A percentile compares a stretch with the other conserved stretches of the same genome.
Evolutionary conservation across 2,888 invertebrate species (phyloP).

Genomic region (Alloplasta piceator): DNA sequence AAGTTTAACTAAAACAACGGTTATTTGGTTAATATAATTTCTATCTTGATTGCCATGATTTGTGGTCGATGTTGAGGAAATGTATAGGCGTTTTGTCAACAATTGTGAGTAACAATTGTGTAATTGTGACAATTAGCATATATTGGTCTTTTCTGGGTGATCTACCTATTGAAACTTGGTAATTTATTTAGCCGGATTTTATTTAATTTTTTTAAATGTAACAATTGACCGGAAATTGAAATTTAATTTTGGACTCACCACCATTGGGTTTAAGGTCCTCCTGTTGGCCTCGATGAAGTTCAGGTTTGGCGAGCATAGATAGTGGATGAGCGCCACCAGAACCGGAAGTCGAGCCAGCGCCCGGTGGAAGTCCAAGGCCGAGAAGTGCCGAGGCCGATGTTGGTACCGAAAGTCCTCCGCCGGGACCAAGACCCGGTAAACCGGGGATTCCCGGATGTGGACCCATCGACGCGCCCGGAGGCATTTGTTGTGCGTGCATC

Average conservation of each 20-base stretch:
- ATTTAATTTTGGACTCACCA: slow-evolving; percentile 85
- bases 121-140: no score
- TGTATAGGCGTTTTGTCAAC: no score
- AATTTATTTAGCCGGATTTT: not conserved
- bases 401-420: slow-evolving; percentile 83
- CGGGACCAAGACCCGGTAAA: slow-evolving; percentile 84
- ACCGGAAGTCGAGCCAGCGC: slow-evolving; percentile 85
- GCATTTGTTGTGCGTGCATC: slow-evolving; percentile 94
- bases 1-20: no score
- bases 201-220: not conserved
- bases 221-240: not conserved
- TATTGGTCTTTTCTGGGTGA: no score
- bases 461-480: slow-evolving; percentile 89
- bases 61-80: no score
- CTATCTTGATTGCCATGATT: no score
- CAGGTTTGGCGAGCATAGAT: slow-evolving; percentile 91
- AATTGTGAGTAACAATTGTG: no score
- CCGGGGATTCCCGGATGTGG: slow-evolving; percentile 88
- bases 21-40: no score
- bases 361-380: slow-evolving; percentile 83
- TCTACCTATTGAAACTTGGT: not conserved
- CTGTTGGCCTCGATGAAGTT: slow-evolving; percentile 87
- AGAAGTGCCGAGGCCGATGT: slow-evolving; percentile 83
- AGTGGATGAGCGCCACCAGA: slow-evolving; percentile 90
- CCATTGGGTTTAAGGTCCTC: slow-evolving; percentile 91